Base-by-base conservation (phyloP, 2,113 vertebrate genomes). In the Tupaia chinensis region DNA sequence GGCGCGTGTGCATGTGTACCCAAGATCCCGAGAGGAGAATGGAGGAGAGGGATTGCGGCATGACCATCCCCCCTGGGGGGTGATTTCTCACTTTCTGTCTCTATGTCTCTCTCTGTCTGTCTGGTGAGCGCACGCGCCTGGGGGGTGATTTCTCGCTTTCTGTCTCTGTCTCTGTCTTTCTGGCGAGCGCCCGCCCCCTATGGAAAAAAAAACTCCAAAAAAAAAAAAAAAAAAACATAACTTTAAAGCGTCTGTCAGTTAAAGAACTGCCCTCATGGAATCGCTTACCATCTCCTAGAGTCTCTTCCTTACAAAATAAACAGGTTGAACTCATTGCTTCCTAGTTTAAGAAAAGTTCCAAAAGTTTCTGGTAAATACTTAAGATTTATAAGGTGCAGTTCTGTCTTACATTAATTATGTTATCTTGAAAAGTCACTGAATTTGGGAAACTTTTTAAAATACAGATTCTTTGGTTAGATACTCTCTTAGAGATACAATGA, bases 281-380 rank as follows among this genome's bases (percentile, higher is more conserved):
- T 95, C 29, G 92, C 9, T 69, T 82, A 27, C 53, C 60, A 82
- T 89, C 10, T 94, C 32, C 27, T 80, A 58, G 65, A 83, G 6
- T 68, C 60, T 80, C 20, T 65, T 82, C 89, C 60, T 93, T 92
- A 34, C n/a, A 58, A 73, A 82, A 72, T 61, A n/a, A 94, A 1
- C 9, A 78, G 72, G 53, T 60, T 65, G 11, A 80, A 1, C 12
- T 83, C 14, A 89, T 29, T 95, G 22, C 74, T 89, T 54, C 44
- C 78, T 97, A 14, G 44, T 66, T 92, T 68, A 93, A 66, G 19
- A 1, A 17, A 44, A 16, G 29, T 56, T 68, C 90, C 14, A 58
- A 53, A 74, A 76, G 73, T 92, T 90, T 72, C 16, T 78, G 29
- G 13, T 66, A 68, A 90, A 80, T 61, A 53, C 1, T 74, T 76